Evolutionary conservation across 1,140 invertebrate genomes (phyloP), one percentile per base, ranked within the genome.

Genomic region (Tenebrio molitor): DNA sequence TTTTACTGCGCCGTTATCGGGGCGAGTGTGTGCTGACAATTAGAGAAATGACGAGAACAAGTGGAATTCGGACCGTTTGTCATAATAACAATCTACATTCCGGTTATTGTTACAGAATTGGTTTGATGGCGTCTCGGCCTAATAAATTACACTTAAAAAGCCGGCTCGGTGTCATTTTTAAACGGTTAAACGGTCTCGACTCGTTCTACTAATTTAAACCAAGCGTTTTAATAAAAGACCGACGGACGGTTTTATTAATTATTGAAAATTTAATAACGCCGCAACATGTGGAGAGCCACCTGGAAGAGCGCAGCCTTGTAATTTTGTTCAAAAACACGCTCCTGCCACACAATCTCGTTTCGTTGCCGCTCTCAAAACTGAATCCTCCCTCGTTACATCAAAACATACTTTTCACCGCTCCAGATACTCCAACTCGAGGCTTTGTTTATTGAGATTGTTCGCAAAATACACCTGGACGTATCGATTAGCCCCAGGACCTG

Each of bases 101-200:
- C 21, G 8, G 21, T 29, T 58, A 58, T 25, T 58, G 50, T 58
- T 25, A 21, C 23, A 29, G 50, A 58, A 58, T 58, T 58, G 50
- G 50, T 58, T 29, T 58, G 50, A 58, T 58, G 50, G n/a, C 50
- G 50, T 58, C 50, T 25, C 25, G 21, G 3, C 19, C 3, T 58
- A 58, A 58, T 58, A 58, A 58, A 58, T 58, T 58, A 58, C 50
- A 58, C 19, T 58, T 58, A 58, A 33, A 58, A 58, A n/a, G 23
- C 21, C 17, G 16, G 44, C 50, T 39, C 17, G 23, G 21, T 58
- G 23, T 58, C 50, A 29, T 58, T 29, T 58, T 58, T 58, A 58
- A 58, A 33, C 8, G 50, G 21, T 29, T 58, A 58, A 58, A 58
- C 15, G 23, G 50, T 12, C 50, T 6, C 21, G 42, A 50, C 44